Base-by-base conservation (phyloP, 2,888 invertebrate genomes). In the Caradrina clavipalpis region DNA sequence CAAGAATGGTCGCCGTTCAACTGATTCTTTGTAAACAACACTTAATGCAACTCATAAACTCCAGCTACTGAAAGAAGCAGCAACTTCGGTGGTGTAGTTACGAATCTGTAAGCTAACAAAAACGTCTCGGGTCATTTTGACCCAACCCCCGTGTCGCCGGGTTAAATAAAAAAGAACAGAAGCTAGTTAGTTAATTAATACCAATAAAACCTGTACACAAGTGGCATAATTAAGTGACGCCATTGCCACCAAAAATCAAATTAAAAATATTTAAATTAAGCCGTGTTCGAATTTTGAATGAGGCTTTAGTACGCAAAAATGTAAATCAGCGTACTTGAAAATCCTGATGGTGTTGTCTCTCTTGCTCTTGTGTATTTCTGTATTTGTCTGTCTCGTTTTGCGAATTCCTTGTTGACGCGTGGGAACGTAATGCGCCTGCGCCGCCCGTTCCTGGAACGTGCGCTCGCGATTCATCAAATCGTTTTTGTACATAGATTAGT, bases 351-450 rank as follows among this genome's bases (percentile, higher is more conserved):
- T 42, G 26, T 54, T n/a, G 4, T 66, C 80, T 53, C 70, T 39
- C 63, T 73, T 64, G 50, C 73, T 69, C 76, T 82, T 78, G 76
- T 73, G 74, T 83, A 85, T 74, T 83, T 82, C 73, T 80, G 82
- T 89, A 88, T 86, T 85, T 69, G 13, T 49, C 54, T 59, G 51
- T 76, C 71, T 71, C 83, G 79, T 86, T 89, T 82, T 81, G 87
- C 84, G 81, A 92, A 91, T 92, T 90, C 91, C 88, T 89, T 74
- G 71, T 82, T 85, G 87, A 88, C 90, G 90, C 94, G 95, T 95
- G 95, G 94, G 95, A 95, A 95, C 89, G 87, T 87, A 93, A 92
- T 91, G 92, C 88, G 87, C 86, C 82, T 74, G 88, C 87, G 82
- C 69, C 78, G 86, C 82, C 69, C 77, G 86, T 95, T 95, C 95